These are phyloP conservation scores for Gymnothorax reevesii DNA, from an alignment of 2,797 vertebrate species.

Conservation along the genomic window DNA sequence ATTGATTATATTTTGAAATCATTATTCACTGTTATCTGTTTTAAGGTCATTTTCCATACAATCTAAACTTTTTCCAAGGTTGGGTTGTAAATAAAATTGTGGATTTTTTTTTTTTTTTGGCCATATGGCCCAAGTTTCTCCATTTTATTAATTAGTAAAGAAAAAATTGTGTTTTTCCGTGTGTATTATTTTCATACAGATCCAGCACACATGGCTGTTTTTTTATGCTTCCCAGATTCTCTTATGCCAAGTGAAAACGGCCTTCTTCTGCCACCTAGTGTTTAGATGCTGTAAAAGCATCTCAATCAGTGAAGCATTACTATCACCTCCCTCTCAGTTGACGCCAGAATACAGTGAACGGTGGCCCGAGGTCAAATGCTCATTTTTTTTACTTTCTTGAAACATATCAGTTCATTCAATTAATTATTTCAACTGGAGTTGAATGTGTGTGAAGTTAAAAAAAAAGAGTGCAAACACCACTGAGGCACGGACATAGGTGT, in stretches of 20 bases:
- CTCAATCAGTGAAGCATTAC: background rate
- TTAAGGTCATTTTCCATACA: too few species aligned
- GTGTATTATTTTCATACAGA: background rate
- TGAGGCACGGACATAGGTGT: background rate
- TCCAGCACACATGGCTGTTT: background rate
- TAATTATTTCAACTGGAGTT: background rate
- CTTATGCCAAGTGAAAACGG: background rate
- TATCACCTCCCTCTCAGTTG: background rate
- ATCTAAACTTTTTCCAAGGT: too few species aligned
- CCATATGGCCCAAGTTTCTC: background rate
- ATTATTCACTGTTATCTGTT: too few species aligned
- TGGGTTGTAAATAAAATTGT: too few species aligned
- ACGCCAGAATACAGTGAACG: background rate
- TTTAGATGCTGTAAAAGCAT: background rate
- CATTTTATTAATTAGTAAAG: background rate
- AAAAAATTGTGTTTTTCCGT: background rate
- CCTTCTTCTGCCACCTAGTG: conserved; percentile 16
- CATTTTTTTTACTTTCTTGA: background rate
- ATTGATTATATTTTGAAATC: too few species aligned
- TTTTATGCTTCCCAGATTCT: background rate
- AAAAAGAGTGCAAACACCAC: background rate
- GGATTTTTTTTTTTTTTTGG: background rate
- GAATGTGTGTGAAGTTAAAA: background rate
- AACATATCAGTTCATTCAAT: background rate
- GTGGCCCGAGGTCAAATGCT: background rate